A percentile compares a stretch with the other conserved stretches of the same genome.
Conservation (phyloP, 1,140 invertebrate genomes). For the Triops cancriformis region DNA sequence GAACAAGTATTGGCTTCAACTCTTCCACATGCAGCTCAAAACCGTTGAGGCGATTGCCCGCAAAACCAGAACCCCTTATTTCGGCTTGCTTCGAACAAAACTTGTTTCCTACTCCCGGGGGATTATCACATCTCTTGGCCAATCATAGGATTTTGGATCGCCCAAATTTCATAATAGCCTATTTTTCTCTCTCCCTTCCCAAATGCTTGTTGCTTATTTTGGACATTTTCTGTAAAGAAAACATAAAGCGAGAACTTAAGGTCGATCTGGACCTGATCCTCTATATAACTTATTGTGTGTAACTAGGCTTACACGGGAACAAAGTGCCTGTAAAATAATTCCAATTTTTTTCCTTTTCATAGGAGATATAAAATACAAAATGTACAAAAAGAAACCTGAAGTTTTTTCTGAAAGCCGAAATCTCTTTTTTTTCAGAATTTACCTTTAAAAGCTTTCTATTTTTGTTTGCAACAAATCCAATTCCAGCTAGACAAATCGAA, state of each 20-base stretch:
- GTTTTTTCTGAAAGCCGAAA: too few species aligned
- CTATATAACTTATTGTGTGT: constrained; percentile 11
- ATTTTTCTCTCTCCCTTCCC: constrained; percentile 9
- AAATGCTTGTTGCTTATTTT: constrained; percentile 18
- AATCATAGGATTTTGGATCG: background rate
- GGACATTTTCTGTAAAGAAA: constrained; percentile 11
- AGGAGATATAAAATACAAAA: constrained; percentile 18
- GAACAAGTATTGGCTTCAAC: background rate
- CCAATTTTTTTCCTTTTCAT: background rate
- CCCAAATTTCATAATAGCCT: constrained; percentile 8
- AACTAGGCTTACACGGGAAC: constrained; percentile 12
- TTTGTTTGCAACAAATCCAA: constrained; percentile 10
- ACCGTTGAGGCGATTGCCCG: background rate
- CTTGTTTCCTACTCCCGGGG: background rate
- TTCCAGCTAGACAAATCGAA: background rate
- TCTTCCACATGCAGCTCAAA: background rate
- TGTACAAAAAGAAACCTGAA: constrained; percentile 22
- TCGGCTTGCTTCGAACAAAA: constrained; percentile 15
- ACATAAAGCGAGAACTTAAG: background rate
- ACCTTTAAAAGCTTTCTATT: background rate
- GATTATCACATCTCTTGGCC: background rate
- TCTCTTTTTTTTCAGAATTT: constrained; percentile 20
- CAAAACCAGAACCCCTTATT: constrained; percentile 13
- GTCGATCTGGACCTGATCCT: background rate
- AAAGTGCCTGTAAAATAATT: constrained; percentile 14